Evolutionary conservation across 2,797 vertebrate species (phyloP).

Genomic region (Sebastolobus altivelis): DNA sequence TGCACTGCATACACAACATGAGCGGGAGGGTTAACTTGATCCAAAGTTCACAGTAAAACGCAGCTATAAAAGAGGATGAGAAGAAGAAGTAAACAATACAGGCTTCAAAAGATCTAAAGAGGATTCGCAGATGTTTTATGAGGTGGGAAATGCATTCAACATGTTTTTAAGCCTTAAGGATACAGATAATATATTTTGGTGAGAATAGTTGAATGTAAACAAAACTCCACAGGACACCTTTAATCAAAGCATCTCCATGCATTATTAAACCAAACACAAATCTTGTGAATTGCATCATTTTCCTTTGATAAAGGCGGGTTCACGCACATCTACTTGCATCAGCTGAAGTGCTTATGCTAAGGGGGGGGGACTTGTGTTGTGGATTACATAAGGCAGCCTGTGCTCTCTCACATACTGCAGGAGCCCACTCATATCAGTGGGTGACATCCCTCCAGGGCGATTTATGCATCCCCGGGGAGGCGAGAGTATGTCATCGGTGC

Average conservation of each 20-base stretch:
- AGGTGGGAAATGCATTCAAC: slow-evolving; percentile 43
- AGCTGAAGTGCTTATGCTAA: slow-evolving; percentile 38
- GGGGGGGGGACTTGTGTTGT: slow-evolving; percentile 35
- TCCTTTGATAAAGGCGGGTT: slow-evolving; percentile 22
- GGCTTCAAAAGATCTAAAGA: slow-evolving; percentile 29
- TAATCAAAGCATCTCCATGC: slow-evolving; percentile 43
- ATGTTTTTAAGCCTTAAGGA: slow-evolving; percentile 44
- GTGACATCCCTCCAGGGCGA: slow-evolving; percentile 68
- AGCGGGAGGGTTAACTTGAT: not conserved
- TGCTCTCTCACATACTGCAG: slow-evolving; percentile 49
- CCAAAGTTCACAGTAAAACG: slow-evolving; percentile 15
- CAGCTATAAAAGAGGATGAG: slow-evolving; percentile 20
- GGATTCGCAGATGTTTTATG: slow-evolving; percentile 42
- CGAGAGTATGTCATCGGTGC: slow-evolving; percentile 53
- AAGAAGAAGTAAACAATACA: slow-evolving; percentile 36
- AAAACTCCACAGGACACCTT: slow-evolving; percentile 49
- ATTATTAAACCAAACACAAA: slow-evolving; percentile 42
- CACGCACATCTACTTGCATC: slow-evolving; percentile 41
- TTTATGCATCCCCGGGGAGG: slow-evolving; percentile 63
- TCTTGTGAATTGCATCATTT: slow-evolving; percentile 27
- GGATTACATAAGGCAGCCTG: slow-evolving; percentile 56
- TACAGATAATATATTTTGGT: slow-evolving; percentile 38
- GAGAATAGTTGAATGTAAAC: slow-evolving; percentile 33
- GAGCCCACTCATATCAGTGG: slow-evolving; percentile 74
- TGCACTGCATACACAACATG: not conserved